Conservation (phyloP, 2,113 vertebrate genomes). For the Geococcyx californianus region DNA sequence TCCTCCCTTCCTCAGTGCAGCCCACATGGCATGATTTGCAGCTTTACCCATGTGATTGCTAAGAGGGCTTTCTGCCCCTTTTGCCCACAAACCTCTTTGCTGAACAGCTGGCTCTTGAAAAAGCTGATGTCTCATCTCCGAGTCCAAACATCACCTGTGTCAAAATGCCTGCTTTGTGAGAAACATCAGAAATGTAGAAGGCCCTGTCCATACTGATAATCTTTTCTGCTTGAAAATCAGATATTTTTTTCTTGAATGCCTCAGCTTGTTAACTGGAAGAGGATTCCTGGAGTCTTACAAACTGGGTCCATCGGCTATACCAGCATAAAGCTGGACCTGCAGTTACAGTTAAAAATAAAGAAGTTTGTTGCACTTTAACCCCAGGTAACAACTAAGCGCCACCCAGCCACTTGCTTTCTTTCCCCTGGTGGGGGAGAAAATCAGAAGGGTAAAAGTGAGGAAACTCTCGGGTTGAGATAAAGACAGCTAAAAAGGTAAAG, state of each 20-base stretch:
- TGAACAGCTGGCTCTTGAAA: not conserved
- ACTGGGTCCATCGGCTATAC: not conserved
- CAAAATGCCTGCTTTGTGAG: not conserved
- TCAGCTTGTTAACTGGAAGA: not conserved
- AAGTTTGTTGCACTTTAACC: no score
- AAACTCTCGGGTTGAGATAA: no score
- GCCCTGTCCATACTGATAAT: not conserved
- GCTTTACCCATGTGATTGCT: not conserved
- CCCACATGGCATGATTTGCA: not conserved
- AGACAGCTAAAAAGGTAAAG: no score
- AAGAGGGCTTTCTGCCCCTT: not conserved
- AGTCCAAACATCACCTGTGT: not conserved
- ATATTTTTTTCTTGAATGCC: not conserved
- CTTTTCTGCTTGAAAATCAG: not conserved
- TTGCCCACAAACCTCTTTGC: not conserved
- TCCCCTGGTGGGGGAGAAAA: no score
- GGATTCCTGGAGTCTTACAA: not conserved
- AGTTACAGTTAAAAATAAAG: not conserved
- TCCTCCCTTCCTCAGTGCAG: not conserved
- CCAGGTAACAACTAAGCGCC: no score
- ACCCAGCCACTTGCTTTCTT: no score
- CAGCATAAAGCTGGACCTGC: not conserved
- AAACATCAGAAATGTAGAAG: not conserved
- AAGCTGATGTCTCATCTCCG: not conserved
- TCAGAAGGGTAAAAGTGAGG: no score